These are phyloP conservation scores for Orgyia antiqua DNA, from an alignment of 2,888 invertebrate genomes.

Conservation along the genomic window DNA sequence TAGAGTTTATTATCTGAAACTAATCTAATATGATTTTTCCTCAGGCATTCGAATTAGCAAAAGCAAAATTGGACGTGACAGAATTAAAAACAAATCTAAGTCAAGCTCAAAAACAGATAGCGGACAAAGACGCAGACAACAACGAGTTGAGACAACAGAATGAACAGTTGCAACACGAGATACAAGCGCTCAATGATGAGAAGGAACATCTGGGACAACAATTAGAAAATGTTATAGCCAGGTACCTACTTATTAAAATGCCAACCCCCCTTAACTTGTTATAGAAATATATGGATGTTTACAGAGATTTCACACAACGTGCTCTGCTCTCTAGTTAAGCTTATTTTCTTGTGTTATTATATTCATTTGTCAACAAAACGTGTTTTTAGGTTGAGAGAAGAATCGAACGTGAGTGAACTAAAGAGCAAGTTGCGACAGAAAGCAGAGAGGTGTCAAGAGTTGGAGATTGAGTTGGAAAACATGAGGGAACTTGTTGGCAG, in stretches of 20 bases:
- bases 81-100: constrained; percentile 64
- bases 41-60: constrained; percentile 72
- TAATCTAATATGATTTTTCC: neutral
- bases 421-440: constrained; percentile 58
- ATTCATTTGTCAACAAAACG: too few relatives aligned
- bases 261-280: too few relatives aligned
- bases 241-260: too few relatives aligned
- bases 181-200: constrained; percentile 33
- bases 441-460: constrained; percentile 60
- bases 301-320: too few relatives aligned
- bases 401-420: constrained; percentile 61
- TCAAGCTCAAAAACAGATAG: constrained; percentile 64
- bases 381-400: constrained; percentile 40
- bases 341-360: too few relatives aligned
- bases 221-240: constrained; percentile 37
- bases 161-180: constrained; percentile 36
- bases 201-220: constrained; percentile 39
- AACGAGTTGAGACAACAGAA: constrained; percentile 37
- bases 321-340: too few relatives aligned
- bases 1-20: too few relatives aligned
- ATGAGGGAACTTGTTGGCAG: constrained; percentile 65
- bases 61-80: constrained; percentile 67
- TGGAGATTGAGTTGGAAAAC: constrained; percentile 66
- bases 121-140: constrained; percentile 43
- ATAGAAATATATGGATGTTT: too few relatives aligned